Conservation (phyloP, 2,888 invertebrate species). For the Stenolophus ochropezus region DNA sequence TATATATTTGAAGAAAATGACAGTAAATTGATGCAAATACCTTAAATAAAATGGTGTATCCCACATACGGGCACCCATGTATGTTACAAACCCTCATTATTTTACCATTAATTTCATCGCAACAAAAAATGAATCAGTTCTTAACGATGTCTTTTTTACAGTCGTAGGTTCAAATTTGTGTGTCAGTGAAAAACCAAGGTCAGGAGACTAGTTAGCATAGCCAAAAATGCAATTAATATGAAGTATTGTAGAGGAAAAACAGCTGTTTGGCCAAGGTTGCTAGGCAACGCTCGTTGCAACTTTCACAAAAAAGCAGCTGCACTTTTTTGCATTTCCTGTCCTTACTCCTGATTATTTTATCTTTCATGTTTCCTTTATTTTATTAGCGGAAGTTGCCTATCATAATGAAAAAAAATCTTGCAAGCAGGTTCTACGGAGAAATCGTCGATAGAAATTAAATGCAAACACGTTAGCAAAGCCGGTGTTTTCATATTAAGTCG, state of each 20-base stretch:
- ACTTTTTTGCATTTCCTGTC: constrained; percentile 58
- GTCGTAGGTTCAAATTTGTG: background rate
- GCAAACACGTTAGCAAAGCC: background rate
- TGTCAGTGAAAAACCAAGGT: constrained; percentile 27
- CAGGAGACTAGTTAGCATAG: background rate
- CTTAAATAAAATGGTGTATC: background rate
- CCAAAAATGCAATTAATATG: constrained; percentile 18
- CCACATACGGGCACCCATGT: constrained; percentile 33
- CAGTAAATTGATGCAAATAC: background rate
- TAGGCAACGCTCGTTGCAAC: constrained; percentile 14
- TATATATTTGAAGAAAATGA: background rate
- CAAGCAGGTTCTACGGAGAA: constrained; percentile 9
- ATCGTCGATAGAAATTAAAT: constrained; percentile 16
- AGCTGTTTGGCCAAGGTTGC: constrained; percentile 21
- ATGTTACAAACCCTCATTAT: constrained; percentile 10
- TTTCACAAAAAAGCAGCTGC: constrained; percentile 52
- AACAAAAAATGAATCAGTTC: constrained; percentile 2
- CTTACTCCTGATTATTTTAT: constrained; percentile 55
- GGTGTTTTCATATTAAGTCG: background rate
- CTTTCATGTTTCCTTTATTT: constrained; percentile 56
- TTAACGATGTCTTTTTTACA: background rate
- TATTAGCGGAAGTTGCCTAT: constrained; percentile 50
- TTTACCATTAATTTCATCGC: background rate
- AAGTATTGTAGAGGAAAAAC: constrained; percentile 8
- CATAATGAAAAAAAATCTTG: constrained; percentile 36